These are phyloP conservation scores for Esox lucius DNA, from an alignment of 2,797 vertebrate genomes.

Conservation along the genomic window DNA sequence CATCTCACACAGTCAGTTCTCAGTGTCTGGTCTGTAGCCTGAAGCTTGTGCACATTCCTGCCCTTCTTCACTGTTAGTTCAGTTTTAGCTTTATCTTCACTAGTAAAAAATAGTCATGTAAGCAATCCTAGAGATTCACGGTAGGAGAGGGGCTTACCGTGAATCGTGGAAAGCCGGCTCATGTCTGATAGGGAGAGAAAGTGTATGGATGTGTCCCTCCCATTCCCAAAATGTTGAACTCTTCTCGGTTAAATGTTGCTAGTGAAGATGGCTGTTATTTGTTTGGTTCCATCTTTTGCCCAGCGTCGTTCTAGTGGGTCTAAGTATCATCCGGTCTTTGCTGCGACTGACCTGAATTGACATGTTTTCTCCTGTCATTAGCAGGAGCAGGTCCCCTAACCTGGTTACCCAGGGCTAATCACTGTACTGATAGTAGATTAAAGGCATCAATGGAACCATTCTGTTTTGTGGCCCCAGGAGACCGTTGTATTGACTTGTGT, in stretches of 20 bases:
- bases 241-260: neutral
- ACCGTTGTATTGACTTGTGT: neutral
- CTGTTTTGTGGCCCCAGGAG: neutral
- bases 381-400: conserved; percentile 3
- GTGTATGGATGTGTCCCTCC: neutral
- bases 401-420: neutral
- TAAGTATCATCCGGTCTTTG: conserved; percentile 4
- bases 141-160: no score
- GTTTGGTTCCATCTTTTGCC: neutral
- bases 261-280: conserved; percentile 4
- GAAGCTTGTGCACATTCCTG: neutral
- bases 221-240: neutral
- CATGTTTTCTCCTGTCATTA: neutral
- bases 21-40: conserved; percentile 4
- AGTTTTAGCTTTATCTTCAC: neutral
- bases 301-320: neutral
- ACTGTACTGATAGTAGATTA: conserved; percentile 11
- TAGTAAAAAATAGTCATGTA: no score
- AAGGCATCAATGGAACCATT: conserved; percentile 1
- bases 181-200: no score
- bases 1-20: neutral
- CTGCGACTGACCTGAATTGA: conserved; percentile 17
- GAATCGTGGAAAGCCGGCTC: no score
- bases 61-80: neutral
- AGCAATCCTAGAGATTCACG: no score